These are phyloP conservation scores for Oryctes rhinoceros DNA, from an alignment of 1,140 invertebrate species.

Conservation along the genomic window DNA sequence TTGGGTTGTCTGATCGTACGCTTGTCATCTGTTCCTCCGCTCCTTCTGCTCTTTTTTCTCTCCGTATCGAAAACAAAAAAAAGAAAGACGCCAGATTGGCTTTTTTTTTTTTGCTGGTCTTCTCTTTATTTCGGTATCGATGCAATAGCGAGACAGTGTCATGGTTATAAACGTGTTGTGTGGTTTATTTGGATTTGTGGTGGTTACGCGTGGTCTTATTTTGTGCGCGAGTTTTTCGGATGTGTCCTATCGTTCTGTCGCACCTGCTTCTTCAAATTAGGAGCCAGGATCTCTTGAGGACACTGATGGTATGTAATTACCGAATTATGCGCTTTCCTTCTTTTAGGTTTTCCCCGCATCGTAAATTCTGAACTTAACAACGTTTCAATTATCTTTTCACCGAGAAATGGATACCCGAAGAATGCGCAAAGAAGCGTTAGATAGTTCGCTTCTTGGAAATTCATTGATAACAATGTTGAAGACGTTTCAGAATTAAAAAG, in stretches of 20 bases:
- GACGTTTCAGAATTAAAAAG: no score
- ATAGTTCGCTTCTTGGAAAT: no score
- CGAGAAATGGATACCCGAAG: no score
- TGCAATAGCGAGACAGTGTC: conserved; percentile 6
- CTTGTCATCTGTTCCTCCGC: background rate
- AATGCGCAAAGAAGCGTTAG: no score
- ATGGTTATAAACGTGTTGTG: conserved; percentile 16
- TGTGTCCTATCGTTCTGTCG: conserved; percentile 23
- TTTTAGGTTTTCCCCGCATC: no score
- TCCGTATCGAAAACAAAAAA: background rate
- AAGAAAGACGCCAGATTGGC: background rate
- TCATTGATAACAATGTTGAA: no score
- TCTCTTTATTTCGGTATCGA: background rate
- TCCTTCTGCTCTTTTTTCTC: background rate
- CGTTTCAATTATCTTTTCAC: no score
- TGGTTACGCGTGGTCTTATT: background rate
- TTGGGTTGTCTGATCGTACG: background rate
- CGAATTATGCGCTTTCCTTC: no score
- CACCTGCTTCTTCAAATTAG: conserved; percentile 32
- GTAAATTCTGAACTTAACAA: no score
- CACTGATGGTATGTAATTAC: conserved; percentile 1
- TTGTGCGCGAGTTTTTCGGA: conserved; percentile 24
- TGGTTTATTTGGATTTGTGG: conserved; percentile 14
- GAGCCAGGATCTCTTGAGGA: conserved; percentile 20
- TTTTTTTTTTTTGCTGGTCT: background rate